Base-by-base conservation (phyloP, 2,888 invertebrate species). In the Epirrhoe alternata region DNA sequence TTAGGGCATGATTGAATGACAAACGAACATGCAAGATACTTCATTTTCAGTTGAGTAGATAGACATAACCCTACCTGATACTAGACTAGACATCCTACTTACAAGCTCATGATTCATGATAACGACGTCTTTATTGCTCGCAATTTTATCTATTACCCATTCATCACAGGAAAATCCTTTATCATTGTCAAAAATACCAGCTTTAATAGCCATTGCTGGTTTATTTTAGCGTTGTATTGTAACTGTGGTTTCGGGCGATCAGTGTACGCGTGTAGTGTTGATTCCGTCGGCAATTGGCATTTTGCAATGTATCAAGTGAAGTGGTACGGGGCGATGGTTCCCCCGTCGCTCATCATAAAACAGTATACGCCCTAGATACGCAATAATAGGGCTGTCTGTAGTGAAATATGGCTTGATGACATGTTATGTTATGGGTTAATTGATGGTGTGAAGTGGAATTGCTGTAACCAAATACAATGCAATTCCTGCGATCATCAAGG, bases 331-430 rank as follows among this genome's bases (percentile, higher is more conserved):
- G 76, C 75, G 76, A 73, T 74, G 75, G 85, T 83, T 86, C 88
- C 86, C 87, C 38, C 30, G 76, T 86, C 81, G 87, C 76, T 88
- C 88, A 86, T 88, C 86, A 87, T 89, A 82, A 84, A 72, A 35
- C n/a, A 14, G 76, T 74, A 88, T 76, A 74, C 82, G 91, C 79
- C 86, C 90, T 88, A 91, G 75, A 86, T 89, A 81, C 78, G 71
- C 42, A 63, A 68, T 70, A 71, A 56, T 76, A 88, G 86, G 90
- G 89, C 71, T 88, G 86, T 55, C 81, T 49, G 8, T 12, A 14
- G 12, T 68, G 54, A 65, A 58, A 61, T 62, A 31, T 60, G 17
- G 16, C 53, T 62, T 67, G 68, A 69, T 51, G 61, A 45, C 59
- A 47, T 33, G 57, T 64, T 62, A 64, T 67, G 45, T 53, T 57